Evolutionary conservation across 2,888 invertebrate species (phyloP).

Genomic region (Gastracanthus pulcherrimus): DNA sequence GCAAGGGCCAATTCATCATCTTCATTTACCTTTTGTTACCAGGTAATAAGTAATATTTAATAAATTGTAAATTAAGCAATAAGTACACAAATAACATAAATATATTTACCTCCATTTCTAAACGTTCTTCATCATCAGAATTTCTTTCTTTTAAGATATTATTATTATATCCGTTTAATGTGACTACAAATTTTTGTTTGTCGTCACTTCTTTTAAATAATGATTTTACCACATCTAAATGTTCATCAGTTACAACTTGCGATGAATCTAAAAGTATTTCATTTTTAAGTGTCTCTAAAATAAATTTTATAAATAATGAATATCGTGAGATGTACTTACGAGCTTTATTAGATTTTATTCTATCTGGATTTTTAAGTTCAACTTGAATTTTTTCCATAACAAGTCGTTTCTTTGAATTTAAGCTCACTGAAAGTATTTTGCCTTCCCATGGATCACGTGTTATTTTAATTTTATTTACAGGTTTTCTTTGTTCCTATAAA

Average conservation of each 20-base stretch:
- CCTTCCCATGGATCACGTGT: constrained; percentile 63
- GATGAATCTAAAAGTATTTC: constrained; percentile 30
- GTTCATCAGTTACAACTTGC: constrained; percentile 65
- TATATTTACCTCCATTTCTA: constrained; percentile 61
- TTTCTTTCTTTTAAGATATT: constrained; percentile 68
- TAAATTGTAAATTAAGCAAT: not conserved
- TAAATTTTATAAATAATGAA: not conserved
- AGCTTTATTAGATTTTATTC: constrained; percentile 60
- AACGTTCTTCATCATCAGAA: constrained; percentile 70
- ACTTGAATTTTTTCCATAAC: constrained; percentile 75
- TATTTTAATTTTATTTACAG: constrained; percentile 50
- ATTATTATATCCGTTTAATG: constrained; percentile 74
- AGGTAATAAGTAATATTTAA: not conserved
- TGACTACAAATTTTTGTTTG: constrained; percentile 75
- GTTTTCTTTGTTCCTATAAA: constrained; percentile 48
- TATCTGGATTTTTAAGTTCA: constrained; percentile 66
- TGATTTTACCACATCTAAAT: constrained; percentile 74
- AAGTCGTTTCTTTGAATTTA: constrained; percentile 72
- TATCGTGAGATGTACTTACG: constrained; percentile 67
- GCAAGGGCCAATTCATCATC: constrained; percentile 70
- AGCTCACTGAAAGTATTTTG: constrained; percentile 73
- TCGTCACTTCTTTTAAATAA: constrained; percentile 74
- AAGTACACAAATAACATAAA: not conserved
- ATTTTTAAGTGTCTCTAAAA: not conserved
- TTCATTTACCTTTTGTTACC: constrained; percentile 68